Conservation (phyloP, 2,888 invertebrate genomes). For the Cataglyphis albicans region DNA sequence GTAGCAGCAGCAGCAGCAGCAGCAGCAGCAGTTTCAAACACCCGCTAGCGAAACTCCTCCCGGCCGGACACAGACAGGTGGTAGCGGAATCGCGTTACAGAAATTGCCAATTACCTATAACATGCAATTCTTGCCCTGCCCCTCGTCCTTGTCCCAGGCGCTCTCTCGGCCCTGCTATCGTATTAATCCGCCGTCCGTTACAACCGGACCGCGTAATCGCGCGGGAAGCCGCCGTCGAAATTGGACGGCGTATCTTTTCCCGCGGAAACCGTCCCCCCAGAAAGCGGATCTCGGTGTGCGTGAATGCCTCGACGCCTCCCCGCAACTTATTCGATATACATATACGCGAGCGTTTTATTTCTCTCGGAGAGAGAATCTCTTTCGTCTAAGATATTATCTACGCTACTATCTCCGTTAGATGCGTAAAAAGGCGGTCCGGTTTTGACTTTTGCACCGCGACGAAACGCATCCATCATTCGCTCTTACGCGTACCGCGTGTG, state of each 20-base stretch:
- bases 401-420: not conserved
- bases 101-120: conserved; percentile 84
- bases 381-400: conserved; percentile 3
- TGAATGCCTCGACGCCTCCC: not conserved
- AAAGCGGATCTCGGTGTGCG: not conserved
- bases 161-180: conserved; percentile 71
- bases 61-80: conserved; percentile 70
- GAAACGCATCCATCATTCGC: conserved; percentile 65
- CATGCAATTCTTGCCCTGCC: conserved; percentile 79
- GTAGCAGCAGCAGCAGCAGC: conserved; percentile 17
- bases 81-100: conserved; percentile 80
- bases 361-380: too few relatives aligned
- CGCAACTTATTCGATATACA: not conserved
- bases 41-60: conserved; percentile 64
- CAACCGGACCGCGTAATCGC: conserved; percentile 49
- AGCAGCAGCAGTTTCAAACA: conserved; percentile 42
- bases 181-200: conserved; percentile 74
- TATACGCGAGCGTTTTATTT: not conserved
- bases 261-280: conserved; percentile 28
- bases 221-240: conserved; percentile 45
- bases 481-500: conserved; percentile 17
- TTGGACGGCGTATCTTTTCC: conserved; percentile 30
- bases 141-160: conserved; percentile 26
- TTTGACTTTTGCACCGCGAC: conserved; percentile 58
- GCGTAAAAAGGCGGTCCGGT: conserved; percentile 37